Evolutionary conservation across 2,113 vertebrate species (phyloP).

Genomic region (Hypanus sabinus): DNA sequence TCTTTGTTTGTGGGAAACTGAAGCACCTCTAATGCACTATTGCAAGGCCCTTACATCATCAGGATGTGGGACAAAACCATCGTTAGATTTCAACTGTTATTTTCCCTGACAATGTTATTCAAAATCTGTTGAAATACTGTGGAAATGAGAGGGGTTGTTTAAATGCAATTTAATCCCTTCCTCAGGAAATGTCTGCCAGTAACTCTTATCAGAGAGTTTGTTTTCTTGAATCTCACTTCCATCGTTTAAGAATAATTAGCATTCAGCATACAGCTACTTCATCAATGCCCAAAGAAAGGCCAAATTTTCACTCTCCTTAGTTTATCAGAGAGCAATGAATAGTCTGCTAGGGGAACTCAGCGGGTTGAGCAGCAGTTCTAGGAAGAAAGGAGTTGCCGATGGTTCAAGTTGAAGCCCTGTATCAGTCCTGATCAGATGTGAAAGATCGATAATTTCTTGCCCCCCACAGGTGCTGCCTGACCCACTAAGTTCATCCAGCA

Average conservation of each 20-base stretch:
- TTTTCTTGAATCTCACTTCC: background rate
- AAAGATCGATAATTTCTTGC: no score
- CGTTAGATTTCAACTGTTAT: background rate
- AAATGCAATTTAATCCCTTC: background rate
- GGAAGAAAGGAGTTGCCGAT: no score
- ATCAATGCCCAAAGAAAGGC: background rate
- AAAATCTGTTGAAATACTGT: background rate
- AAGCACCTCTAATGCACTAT: no score
- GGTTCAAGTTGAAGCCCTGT: no score
- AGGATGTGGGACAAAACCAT: no score
- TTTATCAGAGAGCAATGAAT: background rate
- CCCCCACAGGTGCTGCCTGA: no score
- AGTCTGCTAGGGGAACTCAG: no score
- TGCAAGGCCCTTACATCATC: no score
- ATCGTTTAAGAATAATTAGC: background rate
- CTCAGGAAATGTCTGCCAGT: slow-evolving; percentile 2
- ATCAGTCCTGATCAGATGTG: no score
- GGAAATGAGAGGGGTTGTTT: background rate
- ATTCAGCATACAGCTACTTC: background rate
- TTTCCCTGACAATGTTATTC: background rate
- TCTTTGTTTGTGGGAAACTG: no score
- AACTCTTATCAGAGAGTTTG: background rate
- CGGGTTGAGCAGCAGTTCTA: no score
- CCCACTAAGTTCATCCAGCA: no score
- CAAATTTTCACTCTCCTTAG: background rate